Conservation (phyloP, 2,888 invertebrate genomes). For the Pecten maximus region DNA sequence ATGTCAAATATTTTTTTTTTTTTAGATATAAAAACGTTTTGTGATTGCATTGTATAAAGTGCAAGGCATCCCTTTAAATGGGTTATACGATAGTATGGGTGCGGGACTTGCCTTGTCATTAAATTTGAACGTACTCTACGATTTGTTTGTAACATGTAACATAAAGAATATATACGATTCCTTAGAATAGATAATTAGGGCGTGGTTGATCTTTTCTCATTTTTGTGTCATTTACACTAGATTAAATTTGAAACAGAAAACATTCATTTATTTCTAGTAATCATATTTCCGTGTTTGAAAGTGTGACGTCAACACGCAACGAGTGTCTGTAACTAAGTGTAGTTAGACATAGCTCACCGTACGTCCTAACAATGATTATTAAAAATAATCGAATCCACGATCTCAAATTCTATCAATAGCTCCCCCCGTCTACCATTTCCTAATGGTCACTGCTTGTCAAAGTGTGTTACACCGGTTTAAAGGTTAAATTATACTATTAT, state of each 20-base stretch:
- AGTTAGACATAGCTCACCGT: not conserved
- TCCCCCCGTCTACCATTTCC: not conserved
- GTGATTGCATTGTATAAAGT: not conserved
- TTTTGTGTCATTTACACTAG: constrained; percentile 17
- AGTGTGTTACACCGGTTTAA: not conserved
- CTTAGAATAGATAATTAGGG: not conserved
- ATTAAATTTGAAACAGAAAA: constrained; percentile 19
- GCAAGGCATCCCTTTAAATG: not conserved
- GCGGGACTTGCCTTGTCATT: not conserved
- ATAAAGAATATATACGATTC: not conserved
- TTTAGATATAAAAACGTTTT: not conserved
- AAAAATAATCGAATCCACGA: constrained; percentile 1
- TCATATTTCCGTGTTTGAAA: not conserved
- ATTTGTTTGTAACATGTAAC: not conserved
- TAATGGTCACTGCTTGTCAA: constrained; percentile 26
- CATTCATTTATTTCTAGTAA: not conserved
- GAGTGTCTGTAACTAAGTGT: not conserved
- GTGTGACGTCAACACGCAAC: not conserved
- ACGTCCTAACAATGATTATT: not conserved
- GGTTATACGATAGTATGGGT: not conserved
- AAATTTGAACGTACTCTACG: not conserved
- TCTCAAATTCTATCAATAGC: constrained; percentile 9
- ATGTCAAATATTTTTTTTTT: not conserved
- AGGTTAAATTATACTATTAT: constrained; percentile 24
- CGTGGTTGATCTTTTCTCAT: not conserved